A percentile compares a stretch with the other conserved stretches of the same genome.
These are phyloP conservation scores for Galaxias olidus DNA, from an alignment of 2,797 vertebrate species.

Conservation along the genomic window DNA sequence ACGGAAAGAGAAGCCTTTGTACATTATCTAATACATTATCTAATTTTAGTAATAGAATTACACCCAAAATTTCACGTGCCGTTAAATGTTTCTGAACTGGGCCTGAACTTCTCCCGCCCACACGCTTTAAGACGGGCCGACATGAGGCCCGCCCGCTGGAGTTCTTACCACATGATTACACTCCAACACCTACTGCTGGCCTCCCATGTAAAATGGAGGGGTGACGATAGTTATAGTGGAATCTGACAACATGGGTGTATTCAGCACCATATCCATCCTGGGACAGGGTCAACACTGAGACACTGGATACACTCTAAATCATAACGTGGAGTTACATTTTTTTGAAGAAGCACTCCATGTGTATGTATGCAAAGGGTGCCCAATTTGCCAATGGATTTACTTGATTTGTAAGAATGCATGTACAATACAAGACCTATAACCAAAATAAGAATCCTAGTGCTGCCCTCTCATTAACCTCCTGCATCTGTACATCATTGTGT, in stretches of 20 bases:
- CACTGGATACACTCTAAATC: too few relatives aligned
- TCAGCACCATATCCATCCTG: slow-evolving; percentile 22
- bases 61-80: background rate
- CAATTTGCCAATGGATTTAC: too few relatives aligned
- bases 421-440: too few relatives aligned
- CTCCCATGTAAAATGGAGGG: background rate
- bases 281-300: too few relatives aligned
- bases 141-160: background rate
- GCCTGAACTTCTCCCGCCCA: background rate
- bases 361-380: too few relatives aligned
- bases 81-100: slow-evolving; percentile 10
- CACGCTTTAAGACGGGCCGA: background rate
- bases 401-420: too few relatives aligned
- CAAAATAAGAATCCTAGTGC: too few relatives aligned
- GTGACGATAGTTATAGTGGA: slow-evolving; percentile 15
- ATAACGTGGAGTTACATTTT: too few relatives aligned
- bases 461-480: too few relatives aligned
- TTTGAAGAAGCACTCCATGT: too few relatives aligned
- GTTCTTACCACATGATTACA: background rate
- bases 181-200: background rate
- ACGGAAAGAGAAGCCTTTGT: background rate
- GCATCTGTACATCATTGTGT: too few relatives aligned
- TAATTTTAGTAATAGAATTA: slow-evolving; percentile 8
- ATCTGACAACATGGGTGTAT: slow-evolving; percentile 25
- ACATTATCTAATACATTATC: background rate